These are phyloP conservation scores for Trachelus troglodyta DNA, from an alignment of 2,888 invertebrate genomes.

Conservation along the genomic window DNA sequence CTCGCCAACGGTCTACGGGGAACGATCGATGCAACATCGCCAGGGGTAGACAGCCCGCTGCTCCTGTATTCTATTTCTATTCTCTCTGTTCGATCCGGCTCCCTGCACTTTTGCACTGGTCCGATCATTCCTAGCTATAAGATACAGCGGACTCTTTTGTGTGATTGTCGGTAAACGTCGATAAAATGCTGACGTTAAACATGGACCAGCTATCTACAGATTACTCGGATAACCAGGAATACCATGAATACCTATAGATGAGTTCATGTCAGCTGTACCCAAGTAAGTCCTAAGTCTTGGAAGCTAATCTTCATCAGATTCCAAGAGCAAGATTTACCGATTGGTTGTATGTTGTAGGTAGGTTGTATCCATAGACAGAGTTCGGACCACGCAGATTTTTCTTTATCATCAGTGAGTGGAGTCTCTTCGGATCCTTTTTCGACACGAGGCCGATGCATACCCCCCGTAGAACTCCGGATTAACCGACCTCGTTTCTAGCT, in stretches of 20 bases:
- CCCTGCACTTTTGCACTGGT: neutral
- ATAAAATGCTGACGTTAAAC: neutral
- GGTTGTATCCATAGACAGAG: neutral
- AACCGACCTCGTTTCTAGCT: neutral
- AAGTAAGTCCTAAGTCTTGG: neutral
- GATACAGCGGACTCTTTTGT: neutral
- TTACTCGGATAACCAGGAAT: neutral
- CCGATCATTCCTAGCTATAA: neutral
- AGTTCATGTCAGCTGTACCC: neutral
- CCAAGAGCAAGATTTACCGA: neutral
- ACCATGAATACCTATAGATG: neutral
- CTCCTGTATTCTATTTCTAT: neutral
- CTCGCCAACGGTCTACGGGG: slow-evolving; percentile 29
- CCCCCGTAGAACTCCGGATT: neutral
- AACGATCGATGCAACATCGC: slow-evolving; percentile 37
- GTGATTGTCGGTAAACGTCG: neutral
- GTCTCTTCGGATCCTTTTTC: neutral
- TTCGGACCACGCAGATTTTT: neutral
- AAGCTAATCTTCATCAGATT: neutral
- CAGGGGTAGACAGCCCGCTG: neutral
- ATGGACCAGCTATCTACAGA: neutral
- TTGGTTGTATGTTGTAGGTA: neutral
- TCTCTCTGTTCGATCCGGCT: neutral
- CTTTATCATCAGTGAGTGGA: neutral
- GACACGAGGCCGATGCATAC: neutral